Percentiles rank a stretch among this genome's conserved stretches.
Conservation (phyloP, 2,113 vertebrate genomes). For the Eolophus roseicapilla region DNA sequence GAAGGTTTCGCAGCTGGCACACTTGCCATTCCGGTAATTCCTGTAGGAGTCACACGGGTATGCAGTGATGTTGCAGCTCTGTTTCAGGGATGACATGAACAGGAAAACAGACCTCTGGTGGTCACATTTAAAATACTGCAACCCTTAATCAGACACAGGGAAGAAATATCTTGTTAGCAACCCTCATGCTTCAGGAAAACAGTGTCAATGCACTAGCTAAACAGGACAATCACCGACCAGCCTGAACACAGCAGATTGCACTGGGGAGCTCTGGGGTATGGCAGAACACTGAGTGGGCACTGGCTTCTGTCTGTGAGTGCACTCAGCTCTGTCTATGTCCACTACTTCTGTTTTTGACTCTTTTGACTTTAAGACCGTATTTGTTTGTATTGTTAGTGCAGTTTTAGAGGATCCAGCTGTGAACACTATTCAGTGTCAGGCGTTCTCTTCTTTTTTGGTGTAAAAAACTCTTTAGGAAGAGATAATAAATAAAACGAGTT, state of each 20-base stretch:
- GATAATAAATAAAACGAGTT: background rate
- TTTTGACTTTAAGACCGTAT: background rate
- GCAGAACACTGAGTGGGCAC: background rate
- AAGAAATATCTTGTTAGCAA: background rate
- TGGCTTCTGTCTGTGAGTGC: background rate
- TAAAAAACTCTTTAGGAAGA: background rate
- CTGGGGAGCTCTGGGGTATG: background rate
- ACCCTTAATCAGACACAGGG: constrained; percentile 73
- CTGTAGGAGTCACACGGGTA: constrained; percentile 87
- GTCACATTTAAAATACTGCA: constrained; percentile 91
- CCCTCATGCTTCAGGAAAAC: background rate
- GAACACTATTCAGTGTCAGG: background rate
- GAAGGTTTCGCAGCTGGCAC: constrained; percentile 78
- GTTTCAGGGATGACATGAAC: constrained; percentile 83
- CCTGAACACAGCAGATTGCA: background rate
- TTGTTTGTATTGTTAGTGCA: background rate
- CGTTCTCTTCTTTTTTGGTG: background rate
- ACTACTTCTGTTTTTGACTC: background rate
- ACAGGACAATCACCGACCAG: background rate
- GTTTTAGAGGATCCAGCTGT: background rate
- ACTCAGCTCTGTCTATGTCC: background rate
- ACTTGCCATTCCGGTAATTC: constrained; percentile 83
- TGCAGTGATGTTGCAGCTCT: constrained; percentile 78
- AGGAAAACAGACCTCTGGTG: constrained; percentile 92
- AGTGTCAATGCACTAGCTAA: background rate